Conservation (phyloP, 2,113 vertebrate species). For the Ptilonorhynchus violaceus region DNA sequence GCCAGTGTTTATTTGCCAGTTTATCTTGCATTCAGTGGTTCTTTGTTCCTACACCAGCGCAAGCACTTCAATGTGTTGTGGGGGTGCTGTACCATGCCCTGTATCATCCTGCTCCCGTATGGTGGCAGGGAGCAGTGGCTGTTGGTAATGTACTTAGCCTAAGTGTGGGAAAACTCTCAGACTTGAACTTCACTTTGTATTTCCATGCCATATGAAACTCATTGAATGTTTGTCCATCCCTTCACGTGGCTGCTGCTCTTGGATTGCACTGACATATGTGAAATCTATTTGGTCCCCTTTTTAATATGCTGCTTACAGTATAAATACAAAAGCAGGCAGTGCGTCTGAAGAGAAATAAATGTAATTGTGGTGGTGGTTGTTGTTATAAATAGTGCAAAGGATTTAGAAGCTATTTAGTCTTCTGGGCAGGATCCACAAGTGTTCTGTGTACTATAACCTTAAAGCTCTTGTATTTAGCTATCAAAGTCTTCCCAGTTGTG, state of each 20-base stretch:
- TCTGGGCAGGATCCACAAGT: neutral
- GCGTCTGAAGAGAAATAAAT: slow-evolving; percentile 30
- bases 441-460: neutral
- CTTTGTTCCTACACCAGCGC: neutral
- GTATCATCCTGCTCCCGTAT: rapidly evolving
- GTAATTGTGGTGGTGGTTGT: slow-evolving; percentile 18
- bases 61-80: neutral
- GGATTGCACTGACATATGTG: slow-evolving; percentile 34
- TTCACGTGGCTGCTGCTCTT: slow-evolving; percentile 55
- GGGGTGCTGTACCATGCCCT: neutral
- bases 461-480: neutral
- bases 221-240: slow-evolving; percentile 33
- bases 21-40: neutral
- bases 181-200: slow-evolving; percentile 23
- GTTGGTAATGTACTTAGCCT: slow-evolving; percentile 20
- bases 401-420: slow-evolving; percentile 13
- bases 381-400: slow-evolving; percentile 48
- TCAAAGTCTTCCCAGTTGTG: neutral
- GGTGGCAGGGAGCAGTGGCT: neutral
- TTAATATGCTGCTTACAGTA: slow-evolving; percentile 22
- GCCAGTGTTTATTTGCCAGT: neutral
- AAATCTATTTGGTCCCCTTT: slow-evolving; percentile 50
- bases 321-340: slow-evolving; percentile 59
- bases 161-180: slow-evolving; percentile 58
- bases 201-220: slow-evolving; percentile 52